Conservation (phyloP, 1,140 invertebrate genomes). For the Trachymyrmex cornetzi region DNA sequence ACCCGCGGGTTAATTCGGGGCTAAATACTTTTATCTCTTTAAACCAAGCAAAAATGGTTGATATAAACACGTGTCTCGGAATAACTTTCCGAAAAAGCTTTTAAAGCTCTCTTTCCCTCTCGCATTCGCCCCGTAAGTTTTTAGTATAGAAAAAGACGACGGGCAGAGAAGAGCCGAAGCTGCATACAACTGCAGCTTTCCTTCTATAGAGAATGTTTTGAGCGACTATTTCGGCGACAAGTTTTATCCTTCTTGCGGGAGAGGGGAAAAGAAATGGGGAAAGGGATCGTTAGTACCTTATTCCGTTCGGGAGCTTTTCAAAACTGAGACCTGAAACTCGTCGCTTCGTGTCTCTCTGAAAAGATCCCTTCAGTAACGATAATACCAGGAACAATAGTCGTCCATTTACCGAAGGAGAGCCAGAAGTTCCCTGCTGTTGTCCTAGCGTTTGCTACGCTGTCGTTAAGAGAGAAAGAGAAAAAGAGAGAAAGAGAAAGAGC, state of each 20-base stretch:
- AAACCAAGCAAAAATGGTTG: neutral
- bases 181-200: constrained; percentile 14
- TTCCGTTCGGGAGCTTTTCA: constrained; percentile 37
- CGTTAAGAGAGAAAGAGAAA: constrained; percentile 13
- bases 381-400: constrained; percentile 57
- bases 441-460: neutral
- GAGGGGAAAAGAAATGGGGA: neutral
- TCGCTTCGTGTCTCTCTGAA: constrained; percentile 18
- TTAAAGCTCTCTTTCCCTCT: neutral
- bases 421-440: constrained; percentile 11
- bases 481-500: constrained; percentile 53
- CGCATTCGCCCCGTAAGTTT: constrained; percentile 35
- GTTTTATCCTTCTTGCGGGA: constrained; percentile 18
- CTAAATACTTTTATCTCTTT: constrained; percentile 48
- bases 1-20: neutral
- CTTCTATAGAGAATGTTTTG: constrained; percentile 13
- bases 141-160: constrained; percentile 10
- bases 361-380: constrained; percentile 44
- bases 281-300: constrained; percentile 39
- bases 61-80: constrained; percentile 30
- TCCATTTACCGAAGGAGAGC: constrained; percentile 29
- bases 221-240: constrained; percentile 49
- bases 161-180: neutral
- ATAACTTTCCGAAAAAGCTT: constrained; percentile 37
- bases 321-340: constrained; percentile 10